phyloP scores from a whole-genome alignment of 1,140 invertebrate species.

The Saxidomus purpurata region DNA sequence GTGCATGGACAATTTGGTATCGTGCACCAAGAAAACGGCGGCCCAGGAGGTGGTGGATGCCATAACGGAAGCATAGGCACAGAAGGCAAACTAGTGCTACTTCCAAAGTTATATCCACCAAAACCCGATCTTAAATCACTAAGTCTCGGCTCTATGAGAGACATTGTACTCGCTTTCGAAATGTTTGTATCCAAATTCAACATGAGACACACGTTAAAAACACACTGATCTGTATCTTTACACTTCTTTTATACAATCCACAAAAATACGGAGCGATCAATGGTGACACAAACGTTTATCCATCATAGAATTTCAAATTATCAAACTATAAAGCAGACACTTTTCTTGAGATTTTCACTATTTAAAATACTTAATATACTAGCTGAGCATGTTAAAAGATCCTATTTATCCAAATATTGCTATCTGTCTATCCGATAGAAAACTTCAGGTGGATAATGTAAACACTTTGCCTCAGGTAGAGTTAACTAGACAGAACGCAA shows the following conservation, averaged over 20 bases:
- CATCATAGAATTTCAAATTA: background rate
- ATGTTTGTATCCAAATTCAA: conserved; percentile 53
- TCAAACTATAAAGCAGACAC: background rate
- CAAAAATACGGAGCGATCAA: no score
- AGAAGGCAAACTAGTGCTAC: conserved; percentile 7
- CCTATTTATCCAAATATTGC: background rate
- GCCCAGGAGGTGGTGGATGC: conserved; percentile 26
- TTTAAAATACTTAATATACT: no score
- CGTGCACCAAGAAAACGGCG: conserved; percentile 36
- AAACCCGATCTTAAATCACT: conserved; percentile 50
- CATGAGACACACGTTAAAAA: conserved; percentile 25
- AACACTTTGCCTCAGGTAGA: conserved; percentile 28
- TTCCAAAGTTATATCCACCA: conserved; percentile 19
- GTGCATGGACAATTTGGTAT: conserved; percentile 46
- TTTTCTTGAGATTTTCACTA: no score
- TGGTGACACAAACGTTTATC: background rate
- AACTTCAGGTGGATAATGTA: conserved; percentile 34
- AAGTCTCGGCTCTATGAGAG: conserved; percentile 34
- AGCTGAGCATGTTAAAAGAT: no score
- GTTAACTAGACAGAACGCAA: conserved; percentile 22
- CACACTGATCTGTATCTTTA: background rate
- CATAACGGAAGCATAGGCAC: conserved; percentile 44
- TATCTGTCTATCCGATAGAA: conserved; percentile 26
- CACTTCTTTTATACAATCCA: background rate
- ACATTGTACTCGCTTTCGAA: conserved; percentile 9